These are phyloP conservation scores for Drosophila pseudotakahashii DNA, from an alignment of 2,888 invertebrate genomes.

Conservation along the genomic window DNA sequence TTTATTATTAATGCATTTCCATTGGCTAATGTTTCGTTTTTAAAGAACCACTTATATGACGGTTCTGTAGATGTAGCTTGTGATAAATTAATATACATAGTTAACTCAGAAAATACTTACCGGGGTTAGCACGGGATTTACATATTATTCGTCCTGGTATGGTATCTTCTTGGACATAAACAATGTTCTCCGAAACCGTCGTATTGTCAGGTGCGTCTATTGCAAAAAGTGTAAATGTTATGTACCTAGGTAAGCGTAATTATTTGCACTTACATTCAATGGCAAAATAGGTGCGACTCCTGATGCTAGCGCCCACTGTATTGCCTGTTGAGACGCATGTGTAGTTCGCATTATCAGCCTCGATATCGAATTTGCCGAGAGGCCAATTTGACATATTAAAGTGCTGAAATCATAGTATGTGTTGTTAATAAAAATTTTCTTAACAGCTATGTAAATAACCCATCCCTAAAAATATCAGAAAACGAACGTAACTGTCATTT, in stretches of 20 bases:
- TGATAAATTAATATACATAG: background rate
- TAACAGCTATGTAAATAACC: no score
- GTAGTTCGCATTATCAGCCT: slow-evolving; percentile 92
- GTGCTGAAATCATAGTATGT: slow-evolving; percentile 84
- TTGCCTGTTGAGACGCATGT: slow-evolving; percentile 92
- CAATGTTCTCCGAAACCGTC: slow-evolving; percentile 86
- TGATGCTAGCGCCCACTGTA: slow-evolving; percentile 91
- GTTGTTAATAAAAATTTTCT: no score
- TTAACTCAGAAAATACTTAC: slow-evolving; percentile 64
- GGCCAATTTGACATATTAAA: slow-evolving; percentile 96
- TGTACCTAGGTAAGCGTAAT: background rate
- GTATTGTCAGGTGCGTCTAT: slow-evolving; percentile 94
- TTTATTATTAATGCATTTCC: slow-evolving; percentile 86
- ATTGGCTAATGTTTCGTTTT: slow-evolving; percentile 80
- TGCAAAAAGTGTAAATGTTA: background rate
- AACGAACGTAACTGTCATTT: accelerated
- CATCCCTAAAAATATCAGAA: no score
- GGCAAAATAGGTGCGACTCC: slow-evolving; percentile 92
- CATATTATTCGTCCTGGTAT: slow-evolving; percentile 86
- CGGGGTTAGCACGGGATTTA: slow-evolving; percentile 85
- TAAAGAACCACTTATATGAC: slow-evolving; percentile 83
- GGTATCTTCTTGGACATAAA: slow-evolving; percentile 85
- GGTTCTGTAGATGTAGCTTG: slow-evolving; percentile 68
- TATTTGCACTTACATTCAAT: slow-evolving; percentile 92
- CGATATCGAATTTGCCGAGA: slow-evolving; percentile 90